Conservation (phyloP, 2,888 invertebrate genomes). For the Metacarcinus magister region DNA sequence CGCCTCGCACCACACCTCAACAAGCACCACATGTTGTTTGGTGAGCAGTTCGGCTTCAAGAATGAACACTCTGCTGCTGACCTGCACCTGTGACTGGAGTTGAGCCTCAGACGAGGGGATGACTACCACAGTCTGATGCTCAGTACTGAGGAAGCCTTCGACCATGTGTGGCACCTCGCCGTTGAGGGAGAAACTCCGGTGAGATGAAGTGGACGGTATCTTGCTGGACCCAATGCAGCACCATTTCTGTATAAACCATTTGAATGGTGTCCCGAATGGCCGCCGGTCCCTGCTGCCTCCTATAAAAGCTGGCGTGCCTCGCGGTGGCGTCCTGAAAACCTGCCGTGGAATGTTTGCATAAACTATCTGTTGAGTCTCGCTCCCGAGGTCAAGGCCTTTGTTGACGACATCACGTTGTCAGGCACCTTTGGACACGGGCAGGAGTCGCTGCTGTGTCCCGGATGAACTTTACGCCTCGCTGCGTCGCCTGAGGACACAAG, state of each 20-base stretch:
- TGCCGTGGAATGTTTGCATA: slow-evolving; percentile 8
- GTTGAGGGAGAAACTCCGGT: background rate
- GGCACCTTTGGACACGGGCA: background rate
- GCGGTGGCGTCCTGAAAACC: background rate
- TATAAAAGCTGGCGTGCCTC: background rate
- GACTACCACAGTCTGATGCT: background rate
- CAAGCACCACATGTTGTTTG: background rate
- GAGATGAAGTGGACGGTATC: background rate
- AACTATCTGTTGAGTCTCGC: background rate
- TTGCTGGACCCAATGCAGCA: background rate
- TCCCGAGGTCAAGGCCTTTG: background rate
- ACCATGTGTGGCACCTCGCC: background rate
- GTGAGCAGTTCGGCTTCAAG: background rate
- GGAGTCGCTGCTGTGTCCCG: background rate
- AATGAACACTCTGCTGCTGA: background rate
- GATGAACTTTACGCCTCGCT: background rate
- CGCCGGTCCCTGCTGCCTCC: background rate
- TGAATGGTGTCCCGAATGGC: background rate
- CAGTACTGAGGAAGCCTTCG: background rate
- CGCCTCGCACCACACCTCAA: background rate
- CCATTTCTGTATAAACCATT: too few relatives aligned
- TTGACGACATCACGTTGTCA: background rate
- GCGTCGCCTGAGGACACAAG: background rate
- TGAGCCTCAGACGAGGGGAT: background rate
- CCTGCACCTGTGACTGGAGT: background rate